phyloP scores from a whole-genome alignment of 2,888 invertebrate species.

The Busseola fusca region DNA sequence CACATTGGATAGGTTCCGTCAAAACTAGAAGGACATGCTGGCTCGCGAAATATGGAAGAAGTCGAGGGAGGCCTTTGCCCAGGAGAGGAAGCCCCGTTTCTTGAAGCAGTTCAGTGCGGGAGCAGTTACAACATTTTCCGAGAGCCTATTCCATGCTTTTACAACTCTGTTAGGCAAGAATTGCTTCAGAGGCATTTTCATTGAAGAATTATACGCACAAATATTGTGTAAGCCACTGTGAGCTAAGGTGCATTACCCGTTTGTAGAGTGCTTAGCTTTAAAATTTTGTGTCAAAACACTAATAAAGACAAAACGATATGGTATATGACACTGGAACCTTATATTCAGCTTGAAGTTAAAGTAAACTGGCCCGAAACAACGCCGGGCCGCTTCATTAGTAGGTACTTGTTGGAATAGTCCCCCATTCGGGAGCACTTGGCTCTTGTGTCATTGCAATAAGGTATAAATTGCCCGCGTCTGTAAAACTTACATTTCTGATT shows the following conservation, averaged over 20 bases:
- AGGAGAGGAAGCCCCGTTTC: not conserved
- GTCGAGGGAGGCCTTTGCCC: no score
- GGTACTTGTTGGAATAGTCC: not conserved
- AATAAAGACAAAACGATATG: not conserved
- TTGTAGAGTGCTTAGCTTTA: not conserved
- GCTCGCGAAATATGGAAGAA: no score
- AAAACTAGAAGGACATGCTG: no score
- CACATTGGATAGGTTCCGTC: not conserved
- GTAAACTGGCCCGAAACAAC: not conserved
- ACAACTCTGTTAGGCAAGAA: not conserved
- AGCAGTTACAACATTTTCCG: not conserved
- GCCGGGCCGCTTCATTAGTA: not conserved
- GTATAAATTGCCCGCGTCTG: not conserved
- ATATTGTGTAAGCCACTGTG: not conserved
- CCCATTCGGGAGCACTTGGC: not conserved
- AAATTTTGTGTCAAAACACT: not conserved
- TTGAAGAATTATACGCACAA: not conserved
- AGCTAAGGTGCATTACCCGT: not conserved
- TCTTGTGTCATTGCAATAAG: constrained; percentile 7
- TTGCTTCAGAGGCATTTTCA: not conserved
- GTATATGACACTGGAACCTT: constrained; percentile 9
- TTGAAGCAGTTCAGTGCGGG: not conserved
- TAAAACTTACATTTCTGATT: not conserved
- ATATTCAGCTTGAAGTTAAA: not conserved
- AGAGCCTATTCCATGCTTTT: not conserved